Conservation (phyloP, 2,113 vertebrate species). For the Synodontis membranacea region DNA sequence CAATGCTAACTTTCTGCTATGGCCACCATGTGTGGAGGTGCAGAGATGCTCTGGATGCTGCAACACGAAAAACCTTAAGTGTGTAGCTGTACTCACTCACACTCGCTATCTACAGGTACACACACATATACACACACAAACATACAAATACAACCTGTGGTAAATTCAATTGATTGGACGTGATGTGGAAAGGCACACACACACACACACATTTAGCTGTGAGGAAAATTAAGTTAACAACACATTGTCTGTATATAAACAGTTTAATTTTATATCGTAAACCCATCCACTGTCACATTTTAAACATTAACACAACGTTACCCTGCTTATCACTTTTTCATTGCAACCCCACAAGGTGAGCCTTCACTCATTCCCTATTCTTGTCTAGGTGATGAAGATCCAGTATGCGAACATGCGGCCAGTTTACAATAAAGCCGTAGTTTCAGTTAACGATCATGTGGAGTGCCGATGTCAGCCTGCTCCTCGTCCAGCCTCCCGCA, state of each 20-base stretch:
- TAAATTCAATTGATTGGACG: too few species aligned
- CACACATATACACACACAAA: too few species aligned
- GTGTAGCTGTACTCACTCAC: slow-evolving; percentile 81
- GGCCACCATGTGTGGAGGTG: slow-evolving; percentile 95
- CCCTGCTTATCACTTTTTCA: not conserved
- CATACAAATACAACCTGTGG: too few species aligned
- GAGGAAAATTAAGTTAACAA: too few species aligned
- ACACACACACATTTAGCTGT: too few species aligned
- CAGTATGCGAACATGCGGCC: slow-evolving; percentile 82
- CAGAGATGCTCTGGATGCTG: slow-evolving; percentile 98
- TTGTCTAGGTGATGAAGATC: slow-evolving; percentile 87
- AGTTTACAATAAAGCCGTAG: slow-evolving; percentile 81
- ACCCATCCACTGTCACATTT: not conserved
- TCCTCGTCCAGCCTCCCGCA: slow-evolving; percentile 51
- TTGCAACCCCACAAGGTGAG: not conserved
- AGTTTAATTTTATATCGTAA: not conserved
- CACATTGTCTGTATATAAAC: not conserved
- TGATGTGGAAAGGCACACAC: too few species aligned
- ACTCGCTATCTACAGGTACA: slow-evolving; percentile 78
- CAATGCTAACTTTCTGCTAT: slow-evolving; percentile 91
- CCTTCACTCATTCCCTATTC: not conserved
- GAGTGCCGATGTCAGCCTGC: slow-evolving; percentile 86
- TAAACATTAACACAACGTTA: not conserved
- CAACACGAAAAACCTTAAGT: slow-evolving; percentile 86
- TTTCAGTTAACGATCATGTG: slow-evolving; percentile 90